Conservation (phyloP, 2,113 vertebrate genomes). For the Hiodon tergisus region DNA sequence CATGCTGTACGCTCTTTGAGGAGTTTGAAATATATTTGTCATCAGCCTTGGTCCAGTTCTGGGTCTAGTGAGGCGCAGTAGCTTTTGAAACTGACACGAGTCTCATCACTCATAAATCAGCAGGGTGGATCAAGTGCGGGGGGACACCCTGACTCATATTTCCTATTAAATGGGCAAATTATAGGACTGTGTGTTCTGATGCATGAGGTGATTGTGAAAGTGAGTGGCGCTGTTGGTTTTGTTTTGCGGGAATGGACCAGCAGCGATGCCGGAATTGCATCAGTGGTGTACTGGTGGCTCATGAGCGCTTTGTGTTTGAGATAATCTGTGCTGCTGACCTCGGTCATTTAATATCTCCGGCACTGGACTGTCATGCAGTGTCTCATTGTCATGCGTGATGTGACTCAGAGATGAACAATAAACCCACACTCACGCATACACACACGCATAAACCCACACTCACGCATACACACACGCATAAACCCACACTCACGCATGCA, state of each 20-base stretch:
- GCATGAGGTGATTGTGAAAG: slow-evolving; percentile 61
- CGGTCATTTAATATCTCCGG: background rate
- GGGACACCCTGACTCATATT: slow-evolving; percentile 70
- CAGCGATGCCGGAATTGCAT: slow-evolving; percentile 49
- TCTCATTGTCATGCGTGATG: background rate
- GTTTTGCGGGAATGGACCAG: slow-evolving; percentile 57
- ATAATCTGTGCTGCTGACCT: slow-evolving; percentile 1
- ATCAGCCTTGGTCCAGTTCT: slow-evolving; percentile 50
- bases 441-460: too few relatives aligned
- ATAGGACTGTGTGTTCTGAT: slow-evolving; percentile 65
- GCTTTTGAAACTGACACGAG: slow-evolving; percentile 67
- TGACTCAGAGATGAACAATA: background rate
- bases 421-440: background rate
- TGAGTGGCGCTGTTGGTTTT: slow-evolving; percentile 50
- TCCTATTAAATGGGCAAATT: slow-evolving; percentile 74
- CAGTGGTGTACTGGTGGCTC: slow-evolving; percentile 15
- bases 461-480: too few relatives aligned
- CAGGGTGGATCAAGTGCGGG: slow-evolving; percentile 57
- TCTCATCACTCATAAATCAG: slow-evolving; percentile 64
- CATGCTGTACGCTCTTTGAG: slow-evolving; percentile 37
- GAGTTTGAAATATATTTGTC: slow-evolving; percentile 58
- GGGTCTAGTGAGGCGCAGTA: slow-evolving; percentile 55
- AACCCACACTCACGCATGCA: background rate
- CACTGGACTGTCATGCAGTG: background rate
- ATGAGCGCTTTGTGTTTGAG: background rate